Evolutionary conservation across 1,140 invertebrate genomes (phyloP), one percentile per base, ranked within the genome.

Genomic region (Drosophila persimilis): DNA sequence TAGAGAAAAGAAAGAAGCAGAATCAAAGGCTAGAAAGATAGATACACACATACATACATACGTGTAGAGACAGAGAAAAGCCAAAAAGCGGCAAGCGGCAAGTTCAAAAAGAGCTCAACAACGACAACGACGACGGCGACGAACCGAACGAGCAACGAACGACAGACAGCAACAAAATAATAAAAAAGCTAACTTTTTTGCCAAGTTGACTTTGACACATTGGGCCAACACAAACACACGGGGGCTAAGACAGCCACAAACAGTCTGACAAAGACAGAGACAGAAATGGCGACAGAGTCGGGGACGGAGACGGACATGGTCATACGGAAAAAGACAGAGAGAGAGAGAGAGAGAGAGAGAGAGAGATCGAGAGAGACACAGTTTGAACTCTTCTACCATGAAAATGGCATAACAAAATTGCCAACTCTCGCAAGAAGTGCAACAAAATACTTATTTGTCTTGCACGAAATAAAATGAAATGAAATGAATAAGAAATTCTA

Each of bases 131-230:
- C 24, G 24, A 26, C 24, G 24, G 5, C 24, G 24, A 26, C 4
- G 24, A 4, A 4, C 24, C 24, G 24, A 26, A 26, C 29, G 29
- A 81, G 65, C 57, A 47, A 73, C 60, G 73, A 63, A 46, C 77
- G 47, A 73, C 54, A 50, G 24, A 26, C 24, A 70, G 69, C 69
- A 86, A 71, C 81, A 85, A 85, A 86, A 80, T 80, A 85, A 85
- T 86, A 85, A 85, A 80, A 77, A 73, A 53, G 76, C 72, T 54
- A 88, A 88, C 77, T 86, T 86, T 77, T 75, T 75, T 81, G 75
- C 73, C 73, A 81, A 86, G 65, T 81, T 86, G 81, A 86, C 81
- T 88, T 86, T 86, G 81, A 86, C 81, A 86, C 77, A 86, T 86
- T 86, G 81, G 81, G 70, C 77, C 77, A 88, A 83, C 61, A 75